Base-by-base conservation (phyloP, 1,140 invertebrate genomes). In the Bombus sibiricus region DNA sequence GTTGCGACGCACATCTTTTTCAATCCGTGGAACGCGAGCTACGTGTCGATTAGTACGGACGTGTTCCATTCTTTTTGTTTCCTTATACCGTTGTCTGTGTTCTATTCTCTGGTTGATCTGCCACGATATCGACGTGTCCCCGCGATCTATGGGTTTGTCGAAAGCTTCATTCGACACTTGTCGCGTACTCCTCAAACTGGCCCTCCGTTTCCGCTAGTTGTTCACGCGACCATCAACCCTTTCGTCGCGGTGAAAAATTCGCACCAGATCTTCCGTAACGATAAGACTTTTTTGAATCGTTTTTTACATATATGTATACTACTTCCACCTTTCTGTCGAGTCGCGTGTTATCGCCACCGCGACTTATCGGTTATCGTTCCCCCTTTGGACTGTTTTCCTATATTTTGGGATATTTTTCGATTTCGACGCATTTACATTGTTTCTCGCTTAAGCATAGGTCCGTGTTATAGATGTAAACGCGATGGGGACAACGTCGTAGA, bases 361-460 rank as follows among this genome's bases (percentile, higher is more conserved):
- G 41, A n/a, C 13, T 62, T 25, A 39, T 13, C 75, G 75, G 41
- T 41, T 41, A 71, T 47, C 83, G 83, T 84, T 80, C 76, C 68
- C 68, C 32, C 34, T 73, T 77, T 39, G 83, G 83, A 85, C 83
- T 79, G 77, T 85, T 85, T 62, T 78, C 57, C 39, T 72, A 85
- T 41, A 71, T 85, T 80, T 85, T 68, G 41, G 41, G 43, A 62
- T 80, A 85, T 79, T 80, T 80, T 85, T 85, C 83, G 68, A 85
- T 85, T 80, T 80, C 77, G 76, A 85, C 83, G 83, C 76, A 85
- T 85, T 85, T 85, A 85, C 83, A 85, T 85, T 80, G 68, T 85
- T 85, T 85, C 66, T 85, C 41, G 76, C 76, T 64, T 85, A 66
- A 43, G 39, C 34, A 8, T 78, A 80, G 68, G 25, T 79, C 53